Conservation (phyloP, 2,888 invertebrate species). For the Sphinx pinastri region DNA sequence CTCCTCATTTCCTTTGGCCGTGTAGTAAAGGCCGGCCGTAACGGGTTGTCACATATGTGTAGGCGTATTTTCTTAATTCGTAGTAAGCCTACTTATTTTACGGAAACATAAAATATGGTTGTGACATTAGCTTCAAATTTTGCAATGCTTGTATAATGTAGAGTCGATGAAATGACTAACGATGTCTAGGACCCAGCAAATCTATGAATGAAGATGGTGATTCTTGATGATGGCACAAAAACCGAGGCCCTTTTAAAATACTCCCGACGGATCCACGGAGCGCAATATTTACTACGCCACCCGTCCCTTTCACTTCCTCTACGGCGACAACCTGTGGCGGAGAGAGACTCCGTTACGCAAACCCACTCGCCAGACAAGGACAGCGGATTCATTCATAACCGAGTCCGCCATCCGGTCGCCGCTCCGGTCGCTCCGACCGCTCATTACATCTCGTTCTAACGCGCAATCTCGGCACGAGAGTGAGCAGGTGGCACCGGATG, state of each 20-base stretch:
- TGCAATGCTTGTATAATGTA: neutral
- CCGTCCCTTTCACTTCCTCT: constrained; percentile 84
- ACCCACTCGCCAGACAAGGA: constrained; percentile 63
- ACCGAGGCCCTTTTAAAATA: constrained; percentile 68
- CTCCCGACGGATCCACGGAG: constrained; percentile 68
- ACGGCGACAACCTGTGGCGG: constrained; percentile 77
- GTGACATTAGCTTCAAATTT: constrained; percentile 28
- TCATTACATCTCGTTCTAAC: constrained; percentile 82
- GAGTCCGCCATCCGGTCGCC: constrained; percentile 82
- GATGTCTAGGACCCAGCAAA: constrained; percentile 41
- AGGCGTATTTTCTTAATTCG: constrained; percentile 10
- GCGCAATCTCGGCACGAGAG: constrained; percentile 71
- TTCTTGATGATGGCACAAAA: constrained; percentile 73
- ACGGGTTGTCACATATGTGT: constrained; percentile 24
- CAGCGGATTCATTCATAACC: constrained; percentile 81
- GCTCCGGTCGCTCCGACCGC: constrained; percentile 61
- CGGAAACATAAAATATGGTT: constrained; percentile 29
- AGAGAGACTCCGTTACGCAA: constrained; percentile 63
- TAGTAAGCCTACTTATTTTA: neutral
- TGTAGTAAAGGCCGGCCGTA: constrained; percentile 11
- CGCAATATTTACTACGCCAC: constrained; percentile 83
- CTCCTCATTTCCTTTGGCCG: constrained; percentile 23
- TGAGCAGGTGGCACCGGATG: constrained; percentile 82
- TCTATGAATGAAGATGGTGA: constrained; percentile 73
- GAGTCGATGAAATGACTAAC: constrained; percentile 31